Evolutionary conservation across 2,113 vertebrate genomes (phyloP), one percentile per base, ranked within the genome.

Genomic region (Tinamus guttatus): DNA sequence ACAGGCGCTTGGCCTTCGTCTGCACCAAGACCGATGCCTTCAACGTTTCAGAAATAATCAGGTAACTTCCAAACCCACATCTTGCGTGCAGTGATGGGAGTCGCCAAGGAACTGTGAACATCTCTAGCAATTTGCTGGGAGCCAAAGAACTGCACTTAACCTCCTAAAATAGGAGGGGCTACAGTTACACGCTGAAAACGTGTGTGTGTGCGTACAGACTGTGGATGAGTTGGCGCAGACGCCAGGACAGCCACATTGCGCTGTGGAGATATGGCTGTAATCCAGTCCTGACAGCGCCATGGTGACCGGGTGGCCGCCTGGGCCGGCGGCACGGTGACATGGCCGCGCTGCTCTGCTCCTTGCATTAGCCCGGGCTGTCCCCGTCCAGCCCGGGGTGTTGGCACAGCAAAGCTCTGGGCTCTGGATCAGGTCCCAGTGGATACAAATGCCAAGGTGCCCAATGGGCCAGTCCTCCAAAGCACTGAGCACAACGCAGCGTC

Each of bases 11-110:
- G 36, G 92, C 92, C 13, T 86, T 94, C 19, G 19, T 94, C 27
- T 94, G 92, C 41, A 94, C 92, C 41, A 87, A 94, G 83, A 87
- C 92, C 3, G 92, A 94, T 47, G 59, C 60, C 41, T 90, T 81
- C 11, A 94, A 79, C 11, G 38, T 87, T 7, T 58, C 52, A 3
- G 92, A 94, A 56, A 87, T 94, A 34, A 60, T 85, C 63, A 83
- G 88, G 92, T 94, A 77, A 67, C 25, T 14, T 27, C 11, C 30
- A 20, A 41, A 30, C 11, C 7, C 21, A 17, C 19, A 34, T 38
- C 32, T 41, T 25, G 81, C 49, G n/a, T 19, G n/a, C 21, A 47
- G 18, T 21, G 20, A 24, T 34, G 67, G 14, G 13, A n/a, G 18
- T 81, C 28, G n/a, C 71, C n/a, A 51, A 40, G 27, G 20, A 56